phyloP scores from a whole-genome alignment of 1,140 invertebrate genomes.

The Formica selysi region DNA sequence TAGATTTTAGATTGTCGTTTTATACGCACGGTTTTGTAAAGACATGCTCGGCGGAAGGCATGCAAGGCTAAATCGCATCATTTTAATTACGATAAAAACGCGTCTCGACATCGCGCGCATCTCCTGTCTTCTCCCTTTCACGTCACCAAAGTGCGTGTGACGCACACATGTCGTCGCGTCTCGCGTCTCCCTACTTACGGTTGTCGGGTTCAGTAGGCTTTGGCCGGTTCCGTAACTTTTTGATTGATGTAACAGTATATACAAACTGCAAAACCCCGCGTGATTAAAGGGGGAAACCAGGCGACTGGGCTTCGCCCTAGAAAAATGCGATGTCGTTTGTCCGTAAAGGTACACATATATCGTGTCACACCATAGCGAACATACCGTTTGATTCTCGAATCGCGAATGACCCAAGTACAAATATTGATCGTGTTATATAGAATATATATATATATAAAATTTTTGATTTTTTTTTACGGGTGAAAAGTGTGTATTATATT shows the following conservation, averaged over 20 bases:
- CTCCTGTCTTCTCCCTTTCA: not conserved
- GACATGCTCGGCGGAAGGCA: not conserved
- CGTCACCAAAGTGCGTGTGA: not conserved
- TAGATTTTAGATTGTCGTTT: too few species aligned
- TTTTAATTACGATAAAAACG: conserved; percentile 10
- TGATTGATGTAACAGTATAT: conserved; percentile 59
- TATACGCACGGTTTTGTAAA: too few species aligned
- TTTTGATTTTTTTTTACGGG: too few species aligned
- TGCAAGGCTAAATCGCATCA: not conserved
- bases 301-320: conserved; percentile 22
- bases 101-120: not conserved
- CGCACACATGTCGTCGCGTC: not conserved
- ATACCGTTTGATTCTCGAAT: not conserved
- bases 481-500: too few species aligned
- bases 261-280: conserved; percentile 34
- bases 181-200: not conserved
- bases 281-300: conserved; percentile 21
- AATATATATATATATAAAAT: too few species aligned
- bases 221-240: not conserved
- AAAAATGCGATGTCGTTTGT: conserved; percentile 43
- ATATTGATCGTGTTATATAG: too few species aligned
- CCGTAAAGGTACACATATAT: conserved; percentile 12
- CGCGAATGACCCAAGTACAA: not conserved
- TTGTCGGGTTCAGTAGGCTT: conserved; percentile 17
- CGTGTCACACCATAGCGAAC: not conserved